Evolutionary conservation across 2,113 vertebrate genomes (phyloP).

Genomic region (Cranoglanis bouderius): DNA sequence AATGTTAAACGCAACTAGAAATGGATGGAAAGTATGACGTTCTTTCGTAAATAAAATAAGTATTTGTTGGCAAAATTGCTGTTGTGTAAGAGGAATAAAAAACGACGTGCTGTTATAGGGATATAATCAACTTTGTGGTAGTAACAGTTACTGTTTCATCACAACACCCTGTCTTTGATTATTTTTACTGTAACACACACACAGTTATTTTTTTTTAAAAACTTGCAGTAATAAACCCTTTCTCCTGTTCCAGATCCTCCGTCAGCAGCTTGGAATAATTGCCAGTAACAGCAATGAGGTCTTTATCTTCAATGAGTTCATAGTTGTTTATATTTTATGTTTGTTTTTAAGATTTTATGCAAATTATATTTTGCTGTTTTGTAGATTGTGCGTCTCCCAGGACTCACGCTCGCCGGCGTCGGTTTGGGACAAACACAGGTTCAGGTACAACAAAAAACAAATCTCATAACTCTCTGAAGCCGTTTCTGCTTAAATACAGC

Average conservation of each 20-base stretch:
- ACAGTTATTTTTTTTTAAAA: not conserved
- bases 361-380: not conserved
- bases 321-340: not conserved
- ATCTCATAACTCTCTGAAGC: not conserved
- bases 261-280: conserved; percentile 73
- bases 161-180: not conserved
- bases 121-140: no score
- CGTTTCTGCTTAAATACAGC: not conserved
- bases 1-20: not conserved
- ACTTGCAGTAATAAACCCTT: not conserved
- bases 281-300: conserved; percentile 79
- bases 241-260: conserved; percentile 46
- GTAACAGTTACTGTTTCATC: not conserved
- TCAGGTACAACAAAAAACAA: not conserved
- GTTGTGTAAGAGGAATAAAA: not conserved
- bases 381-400: conserved; percentile 70
- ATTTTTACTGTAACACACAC: not conserved
- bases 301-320: not conserved
- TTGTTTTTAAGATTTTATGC: not conserved
- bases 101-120: not conserved
- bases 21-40: not conserved
- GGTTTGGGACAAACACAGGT: conserved; percentile 42
- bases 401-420: conserved; percentile 64
- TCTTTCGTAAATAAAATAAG: not conserved
- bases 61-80: not conserved